Conservation (phyloP, 2,797 vertebrate species). For the Pangasius macronema region DNA sequence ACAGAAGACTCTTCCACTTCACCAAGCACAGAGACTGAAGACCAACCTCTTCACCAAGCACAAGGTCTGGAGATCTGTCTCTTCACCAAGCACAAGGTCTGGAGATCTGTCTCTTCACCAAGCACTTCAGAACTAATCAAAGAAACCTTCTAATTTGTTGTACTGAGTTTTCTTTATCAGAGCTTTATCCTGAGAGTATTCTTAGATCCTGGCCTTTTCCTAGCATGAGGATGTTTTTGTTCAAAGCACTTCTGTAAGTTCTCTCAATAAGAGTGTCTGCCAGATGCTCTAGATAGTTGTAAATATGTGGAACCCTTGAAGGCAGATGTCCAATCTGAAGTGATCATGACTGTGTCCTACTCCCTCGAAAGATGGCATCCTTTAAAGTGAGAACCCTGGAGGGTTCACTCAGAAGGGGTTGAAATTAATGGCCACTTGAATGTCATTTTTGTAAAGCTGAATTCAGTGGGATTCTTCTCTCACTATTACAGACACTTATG, state of each 20-base stretch:
- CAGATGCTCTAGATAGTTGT: neutral
- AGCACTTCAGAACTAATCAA: neutral
- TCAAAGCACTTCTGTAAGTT: neutral
- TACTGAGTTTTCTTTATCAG: neutral
- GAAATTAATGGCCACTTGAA: neutral
- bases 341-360: neutral
- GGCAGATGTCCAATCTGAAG: neutral
- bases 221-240: neutral
- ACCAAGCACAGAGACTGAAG: neutral
- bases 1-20: neutral
- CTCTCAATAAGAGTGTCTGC: neutral
- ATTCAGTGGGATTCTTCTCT: neutral
- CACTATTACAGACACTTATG: neutral
- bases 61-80: neutral
- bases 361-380: neutral
- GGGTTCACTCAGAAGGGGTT: neutral
- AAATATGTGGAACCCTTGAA: neutral
- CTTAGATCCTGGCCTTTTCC: neutral
- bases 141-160: neutral
- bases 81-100: neutral
- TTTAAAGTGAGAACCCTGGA: neutral
- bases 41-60: neutral
- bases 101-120: neutral
- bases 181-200: neutral
- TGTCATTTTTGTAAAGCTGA: neutral